Conservation (phyloP, 53 echinoderm and acorn worm species). For the Paracentrotus lividus region DNA sequence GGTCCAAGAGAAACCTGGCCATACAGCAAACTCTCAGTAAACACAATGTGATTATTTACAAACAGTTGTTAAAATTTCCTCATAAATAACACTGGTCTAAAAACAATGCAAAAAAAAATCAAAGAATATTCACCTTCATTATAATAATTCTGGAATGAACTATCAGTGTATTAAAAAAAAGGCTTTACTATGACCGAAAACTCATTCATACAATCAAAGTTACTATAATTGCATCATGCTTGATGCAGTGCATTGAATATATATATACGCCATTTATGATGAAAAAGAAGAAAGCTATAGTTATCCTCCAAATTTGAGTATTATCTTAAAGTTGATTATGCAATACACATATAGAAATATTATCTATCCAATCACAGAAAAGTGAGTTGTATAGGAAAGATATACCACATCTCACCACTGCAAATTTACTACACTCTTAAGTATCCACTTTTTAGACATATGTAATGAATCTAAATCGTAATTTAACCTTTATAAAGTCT, state of each 20-base stretch:
- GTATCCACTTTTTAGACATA: background rate
- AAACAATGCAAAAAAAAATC: conserved; percentile 30
- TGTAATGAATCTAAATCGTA: background rate
- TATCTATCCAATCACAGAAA: background rate
- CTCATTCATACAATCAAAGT: background rate
- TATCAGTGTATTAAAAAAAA: background rate
- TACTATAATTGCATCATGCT: conserved; percentile 6
- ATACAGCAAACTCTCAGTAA: conserved; percentile 27
- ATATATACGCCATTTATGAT: background rate
- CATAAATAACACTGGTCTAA: conserved; percentile 46
- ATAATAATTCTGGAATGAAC: conserved; percentile 52
- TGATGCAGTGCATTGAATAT: background rate
- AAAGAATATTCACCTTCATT: conserved; percentile 34
- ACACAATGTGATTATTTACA: conserved; percentile 50
- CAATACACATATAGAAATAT: background rate
- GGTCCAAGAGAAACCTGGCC: conserved; percentile 33
- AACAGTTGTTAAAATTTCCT: conserved; percentile 28
- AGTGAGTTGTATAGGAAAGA: conserved; percentile 13
- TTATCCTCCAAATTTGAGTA: background rate
- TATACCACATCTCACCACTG: conserved; percentile 19
- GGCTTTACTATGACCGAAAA: background rate
- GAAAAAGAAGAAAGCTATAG: background rate
- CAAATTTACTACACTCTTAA: conserved; percentile 15
- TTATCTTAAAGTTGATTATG: background rate
- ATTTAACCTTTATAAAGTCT: conserved; percentile 4